These are phyloP conservation scores for Dasypolia templi DNA, from an alignment of 2,888 invertebrate genomes.

Conservation along the genomic window DNA sequence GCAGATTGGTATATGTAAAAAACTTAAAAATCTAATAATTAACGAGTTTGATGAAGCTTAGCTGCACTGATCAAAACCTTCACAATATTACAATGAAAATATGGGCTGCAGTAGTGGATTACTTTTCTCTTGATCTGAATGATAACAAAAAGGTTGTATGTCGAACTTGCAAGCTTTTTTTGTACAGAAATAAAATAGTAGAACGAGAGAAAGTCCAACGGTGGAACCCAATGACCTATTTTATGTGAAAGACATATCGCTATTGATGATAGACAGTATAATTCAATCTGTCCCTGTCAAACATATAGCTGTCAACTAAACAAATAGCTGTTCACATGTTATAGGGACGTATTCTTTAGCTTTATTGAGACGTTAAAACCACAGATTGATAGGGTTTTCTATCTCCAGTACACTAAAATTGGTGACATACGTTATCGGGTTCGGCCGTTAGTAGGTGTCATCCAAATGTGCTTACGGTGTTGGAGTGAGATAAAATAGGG, in stretches of 20 bases:
- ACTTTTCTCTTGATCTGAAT: not conserved
- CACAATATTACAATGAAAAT: not conserved
- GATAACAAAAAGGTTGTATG: not conserved
- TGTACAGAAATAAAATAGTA: slow-evolving; percentile 2
- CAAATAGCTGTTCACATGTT: too few relatives aligned
- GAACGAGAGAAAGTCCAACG: not conserved
- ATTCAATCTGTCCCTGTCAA: too few relatives aligned
- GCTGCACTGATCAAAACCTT: not conserved
- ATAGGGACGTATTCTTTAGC: too few relatives aligned
- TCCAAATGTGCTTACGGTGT: slow-evolving; percentile 7
- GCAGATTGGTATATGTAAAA: not conserved
- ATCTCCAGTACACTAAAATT: too few relatives aligned
- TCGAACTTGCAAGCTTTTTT: not conserved
- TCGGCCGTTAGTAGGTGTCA: not conserved
- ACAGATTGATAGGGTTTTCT: too few relatives aligned
- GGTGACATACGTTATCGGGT: too few relatives aligned
- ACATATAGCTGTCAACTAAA: too few relatives aligned
- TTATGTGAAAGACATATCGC: too few relatives aligned
- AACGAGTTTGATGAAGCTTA: not conserved
- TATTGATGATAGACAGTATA: too few relatives aligned
- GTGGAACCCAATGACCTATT: too few relatives aligned
- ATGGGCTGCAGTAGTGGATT: not conserved
- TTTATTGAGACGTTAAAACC: too few relatives aligned
- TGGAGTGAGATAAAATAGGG: slow-evolving; percentile 23
- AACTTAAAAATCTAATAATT: not conserved